Base-by-base conservation (phyloP, 2,113 vertebrate species). In the Chelonoidis abingdonii region DNA sequence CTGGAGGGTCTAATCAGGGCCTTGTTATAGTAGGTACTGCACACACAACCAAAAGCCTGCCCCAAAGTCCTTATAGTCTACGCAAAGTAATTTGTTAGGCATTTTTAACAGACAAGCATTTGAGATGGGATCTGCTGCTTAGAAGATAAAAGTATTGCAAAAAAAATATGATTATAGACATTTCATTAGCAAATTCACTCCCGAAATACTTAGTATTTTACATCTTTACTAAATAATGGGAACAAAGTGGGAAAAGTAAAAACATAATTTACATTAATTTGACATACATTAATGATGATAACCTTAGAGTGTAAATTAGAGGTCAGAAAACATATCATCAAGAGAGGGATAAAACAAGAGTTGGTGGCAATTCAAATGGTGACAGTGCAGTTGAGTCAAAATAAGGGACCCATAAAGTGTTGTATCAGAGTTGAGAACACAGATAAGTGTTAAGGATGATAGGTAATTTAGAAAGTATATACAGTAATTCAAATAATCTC, bases 391-490 rank as follows among this genome's bases (percentile, higher is more conserved):
- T 75, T 76, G 53, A 92, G 72, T 21, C 4, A 31, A 80, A 86
- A 90, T 53, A 21, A 56, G 16, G 49, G 21, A 16, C 13, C 2
- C 13, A 3, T 2, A 7, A 35, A 62, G 56, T 47, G 1, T 57
- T 69, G 22, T 25, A 13, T 2, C 2, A n/a, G 21, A 21, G 80
- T 6, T 29, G 12, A 27, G 21, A 1, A 3, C 5, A 0, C 0
- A 75, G 21, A 52, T 8, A 25, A 81, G 8, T 41, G 0, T 2
- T 27, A 50, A 76, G 83, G 59, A n/a, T n/a, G 38, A 5, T 2
- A 1, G 0, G 5, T 12, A 7, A 4, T 72, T 80, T 12, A 2
- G 86, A 6, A 76, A 59, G n/a, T 16, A 2, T 2, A 1, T 1
- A 1, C 19, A 52, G 57, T 1, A 35, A 44, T 10, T 52, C 27